Evolutionary conservation across 53 echinoderm and acorn worm species (phyloP), one percentile per base, ranked within the genome.

Genomic region (Henricia sp.): DNA sequence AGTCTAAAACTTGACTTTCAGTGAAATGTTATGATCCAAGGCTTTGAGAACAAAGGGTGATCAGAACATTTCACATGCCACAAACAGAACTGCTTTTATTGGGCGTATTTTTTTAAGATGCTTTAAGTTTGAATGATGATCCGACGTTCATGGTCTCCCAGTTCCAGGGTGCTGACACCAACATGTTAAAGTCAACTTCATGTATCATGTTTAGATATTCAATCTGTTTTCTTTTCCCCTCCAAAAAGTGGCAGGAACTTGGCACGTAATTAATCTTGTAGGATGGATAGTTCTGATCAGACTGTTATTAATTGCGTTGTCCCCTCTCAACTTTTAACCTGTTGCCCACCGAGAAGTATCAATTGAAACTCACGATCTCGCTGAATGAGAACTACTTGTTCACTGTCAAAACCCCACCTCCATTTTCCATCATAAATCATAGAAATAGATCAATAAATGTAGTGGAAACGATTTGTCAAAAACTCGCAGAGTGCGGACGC

Each of bases 381-480:
- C 6, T 29, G 33, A 58, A 40, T 42, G 43, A 76, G 59, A 76
- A 25, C 41, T 76, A 59, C 43, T 76, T 41, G 37, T 28, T 76
- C 76, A 76, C 42, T 58, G 76, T 54, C 55, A 39, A n/a, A n/a
- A 38, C 37, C 25, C 76, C 26, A 43, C 76, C 42, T 76, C 40
- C 53, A 74, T 76, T 39, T 41, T 37, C 13, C 23, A 73, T 44
- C 28, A 76, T 76, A 57, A 76, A 76, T 76, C 56, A 58, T 76
- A 58, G 67, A 76, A 76, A 76, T 40, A 28, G 76, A 76, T 58
- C 76, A 57, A 76, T 57, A 76, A 40, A 42, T 76, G 76, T 16
- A 75, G 38, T 6, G 76, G 58, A 56, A 76, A 76, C 57, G 23
- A 76, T 76, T 76, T 76, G 76, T 76, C 57, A 76, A 76, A n/a